Percentiles rank a stretch among this genome's conserved stretches.
phyloP scores from a whole-genome alignment of 1,140 invertebrate genomes.

The Tetramorium simillimum region DNA sequence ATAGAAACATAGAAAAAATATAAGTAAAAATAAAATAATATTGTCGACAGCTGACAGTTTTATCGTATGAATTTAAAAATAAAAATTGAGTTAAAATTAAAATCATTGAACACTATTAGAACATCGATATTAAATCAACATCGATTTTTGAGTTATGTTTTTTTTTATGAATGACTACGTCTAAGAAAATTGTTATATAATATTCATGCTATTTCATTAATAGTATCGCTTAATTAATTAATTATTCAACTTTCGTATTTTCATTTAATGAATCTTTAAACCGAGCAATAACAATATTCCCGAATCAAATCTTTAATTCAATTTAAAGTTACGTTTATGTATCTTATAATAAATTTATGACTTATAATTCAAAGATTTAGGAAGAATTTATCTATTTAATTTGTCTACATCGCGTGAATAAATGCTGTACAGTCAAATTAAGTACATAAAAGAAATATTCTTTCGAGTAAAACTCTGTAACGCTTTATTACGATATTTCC shows the following conservation, averaged over 20 bases:
- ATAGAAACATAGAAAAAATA: too few relatives aligned
- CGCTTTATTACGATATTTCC: conserved; percentile 18
- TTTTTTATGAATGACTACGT: too few relatives aligned
- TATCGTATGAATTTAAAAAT: too few relatives aligned
- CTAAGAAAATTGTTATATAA: too few relatives aligned
- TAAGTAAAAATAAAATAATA: too few relatives aligned
- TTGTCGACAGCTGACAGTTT: too few relatives aligned
- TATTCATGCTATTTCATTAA: background rate
- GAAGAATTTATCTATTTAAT: background rate
- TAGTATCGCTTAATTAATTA: background rate
- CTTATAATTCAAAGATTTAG: background rate
- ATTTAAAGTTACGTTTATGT: background rate
- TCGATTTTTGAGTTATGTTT: too few relatives aligned
- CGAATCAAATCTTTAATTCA: background rate
- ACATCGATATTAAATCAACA: too few relatives aligned
- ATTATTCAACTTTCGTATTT: background rate
- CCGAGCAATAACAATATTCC: background rate
- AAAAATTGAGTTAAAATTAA: too few relatives aligned
- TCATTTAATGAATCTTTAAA: background rate
- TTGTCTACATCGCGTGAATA: background rate
- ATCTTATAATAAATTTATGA: background rate
- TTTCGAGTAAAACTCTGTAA: background rate
- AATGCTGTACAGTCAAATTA: background rate
- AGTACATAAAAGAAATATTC: background rate
- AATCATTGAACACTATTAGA: too few relatives aligned